These are phyloP conservation scores for Electrona antarctica DNA, from an alignment of 2,113 vertebrate species.

Conservation along the genomic window DNA sequence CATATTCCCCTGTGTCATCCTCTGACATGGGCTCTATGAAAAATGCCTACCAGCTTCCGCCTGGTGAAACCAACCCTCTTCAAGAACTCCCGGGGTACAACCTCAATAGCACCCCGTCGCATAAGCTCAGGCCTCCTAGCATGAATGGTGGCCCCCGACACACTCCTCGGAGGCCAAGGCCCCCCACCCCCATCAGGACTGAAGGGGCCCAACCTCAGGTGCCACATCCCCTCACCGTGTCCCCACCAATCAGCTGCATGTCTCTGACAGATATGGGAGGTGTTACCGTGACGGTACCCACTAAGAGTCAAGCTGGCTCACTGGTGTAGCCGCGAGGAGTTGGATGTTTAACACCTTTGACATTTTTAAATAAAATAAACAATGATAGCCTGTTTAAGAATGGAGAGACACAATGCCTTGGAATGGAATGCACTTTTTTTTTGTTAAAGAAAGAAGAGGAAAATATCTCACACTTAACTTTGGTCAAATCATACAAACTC, in stretches of 20 bases:
- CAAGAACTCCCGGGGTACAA: constrained; percentile 82
- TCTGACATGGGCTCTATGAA: constrained; percentile 77
- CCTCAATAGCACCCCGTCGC: constrained; percentile 52
- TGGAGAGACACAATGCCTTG: constrained; percentile 38
- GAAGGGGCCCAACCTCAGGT: constrained; percentile 78
- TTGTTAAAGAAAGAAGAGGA: constrained; percentile 10
- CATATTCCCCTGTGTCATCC: constrained; percentile 65
- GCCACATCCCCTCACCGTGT: constrained; percentile 46
- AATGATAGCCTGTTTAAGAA: neutral
- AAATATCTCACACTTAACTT: constrained; percentile 23
- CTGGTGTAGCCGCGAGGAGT: constrained; percentile 79
- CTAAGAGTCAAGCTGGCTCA: constrained; percentile 87
- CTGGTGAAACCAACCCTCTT: constrained; percentile 69
- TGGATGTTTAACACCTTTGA: neutral
- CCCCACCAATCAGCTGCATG: constrained; percentile 67
- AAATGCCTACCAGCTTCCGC: constrained; percentile 74
- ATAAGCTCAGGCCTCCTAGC: constrained; percentile 54
- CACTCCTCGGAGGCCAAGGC: constrained; percentile 38
- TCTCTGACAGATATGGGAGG: constrained; percentile 81
- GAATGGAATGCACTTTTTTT: constrained; percentile 32
- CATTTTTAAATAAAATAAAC: neutral
- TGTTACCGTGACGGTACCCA: constrained; percentile 84
- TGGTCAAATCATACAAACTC: neutral
- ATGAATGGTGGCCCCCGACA: constrained; percentile 65
- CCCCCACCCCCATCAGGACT: constrained; percentile 66